Evolutionary conservation across 2,888 invertebrate species (phyloP), one percentile per base, ranked within the genome.

Genomic region (Pelosia muscerda): DNA sequence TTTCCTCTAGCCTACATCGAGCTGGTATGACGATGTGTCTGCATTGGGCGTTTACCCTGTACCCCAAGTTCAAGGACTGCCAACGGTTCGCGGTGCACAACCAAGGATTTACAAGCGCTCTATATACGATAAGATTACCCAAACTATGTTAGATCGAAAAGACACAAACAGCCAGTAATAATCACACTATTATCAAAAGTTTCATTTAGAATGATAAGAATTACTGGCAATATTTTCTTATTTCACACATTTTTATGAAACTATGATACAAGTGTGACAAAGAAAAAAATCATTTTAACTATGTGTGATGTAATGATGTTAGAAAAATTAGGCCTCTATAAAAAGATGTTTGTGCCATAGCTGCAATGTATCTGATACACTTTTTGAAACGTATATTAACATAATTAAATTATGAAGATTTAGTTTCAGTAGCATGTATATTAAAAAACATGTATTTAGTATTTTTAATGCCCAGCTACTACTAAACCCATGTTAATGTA

Each of bases 21-120:
- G 82, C 69, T 94, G 93, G 94, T 94, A 91, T 79, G 93, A 94
- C 74, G 92, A 92, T 25, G 91, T 90, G 67, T 68, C 83, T 1
- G 63, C 84, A 2, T 90, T 91, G 75, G 89, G 89, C 0, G 25
- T 85, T 28, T 89, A 90, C 73, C 89, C 90, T 0, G 88, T 87
- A 68, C 86, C 86, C 0, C 76, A 49, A 2, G 49, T 49, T 49
- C 49, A 49, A 49, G 49, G 49, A 49, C 1, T 49, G n/a, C 49
- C 49, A 49, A 49, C n/a, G 0, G 49, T 86, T 1, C 85, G 87
- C 54, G 88, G 87, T 54, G 87, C 86, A 0, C 94, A 95, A 71
- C 92, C 93, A 0, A 86, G 95, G 34, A 94, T 95, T 72, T 94
- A 93, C 86, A 95, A 95, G 75, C 86, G 95, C n/a, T 91, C 94